Percentiles rank a stretch among this genome's conserved stretches.
phyloP scores from a whole-genome alignment of 2,797 vertebrate species.

The Saxicola maurus region DNA sequence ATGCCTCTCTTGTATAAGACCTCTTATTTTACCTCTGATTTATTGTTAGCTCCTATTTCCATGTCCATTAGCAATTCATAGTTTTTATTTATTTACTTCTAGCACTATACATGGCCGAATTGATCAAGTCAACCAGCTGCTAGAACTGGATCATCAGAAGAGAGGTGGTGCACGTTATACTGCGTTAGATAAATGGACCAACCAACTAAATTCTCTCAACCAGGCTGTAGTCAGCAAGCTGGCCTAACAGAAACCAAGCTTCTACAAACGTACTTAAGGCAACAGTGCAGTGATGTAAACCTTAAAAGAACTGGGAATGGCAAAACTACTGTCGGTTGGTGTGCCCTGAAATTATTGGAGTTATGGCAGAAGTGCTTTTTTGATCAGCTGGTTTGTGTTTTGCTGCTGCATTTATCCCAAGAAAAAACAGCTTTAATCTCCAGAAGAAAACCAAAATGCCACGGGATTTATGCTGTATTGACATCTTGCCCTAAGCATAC shows the following conservation, averaged over 20 bases:
- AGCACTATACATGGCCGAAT: constrained; percentile 98
- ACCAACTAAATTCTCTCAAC: constrained; percentile 98
- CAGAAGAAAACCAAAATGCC: constrained; percentile 83
- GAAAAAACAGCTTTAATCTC: constrained; percentile 86
- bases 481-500: constrained; percentile 78
- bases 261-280: constrained; percentile 74
- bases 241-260: constrained; percentile 86
- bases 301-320: constrained; percentile 83
- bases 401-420: constrained; percentile 86
- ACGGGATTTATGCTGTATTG: constrained; percentile 81
- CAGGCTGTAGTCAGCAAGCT: constrained; percentile 98
- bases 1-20: not conserved
- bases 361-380: constrained; percentile 83
- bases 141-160: constrained; percentile 99
- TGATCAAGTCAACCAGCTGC: constrained; percentile 98
- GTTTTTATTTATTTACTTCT: constrained; percentile 20
- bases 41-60: not conserved
- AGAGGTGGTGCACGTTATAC: constrained; percentile 96
- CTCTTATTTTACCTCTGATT: not conserved
- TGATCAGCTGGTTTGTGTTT: constrained; percentile 88
- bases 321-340: constrained; percentile 81
- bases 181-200: constrained; percentile 99
- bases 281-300: constrained; percentile 80
- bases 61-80: not conserved
- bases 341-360: constrained; percentile 81